phyloP scores from a whole-genome alignment of 2,797 vertebrate species.

The Arrhamphus sclerolepis region DNA sequence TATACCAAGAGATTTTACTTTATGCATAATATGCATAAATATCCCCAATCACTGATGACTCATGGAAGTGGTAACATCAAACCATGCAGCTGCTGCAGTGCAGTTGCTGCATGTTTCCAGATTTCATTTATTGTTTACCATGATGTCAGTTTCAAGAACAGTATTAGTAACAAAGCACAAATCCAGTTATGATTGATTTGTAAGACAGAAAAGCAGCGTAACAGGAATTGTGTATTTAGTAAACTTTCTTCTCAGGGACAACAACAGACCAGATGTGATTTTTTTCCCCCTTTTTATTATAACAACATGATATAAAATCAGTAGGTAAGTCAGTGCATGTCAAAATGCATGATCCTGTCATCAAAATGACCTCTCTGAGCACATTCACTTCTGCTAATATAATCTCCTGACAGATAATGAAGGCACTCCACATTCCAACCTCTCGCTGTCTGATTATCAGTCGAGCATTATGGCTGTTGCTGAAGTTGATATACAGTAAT shows the following conservation, averaged over 20 bases:
- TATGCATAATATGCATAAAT: no score
- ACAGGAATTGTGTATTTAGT: no score
- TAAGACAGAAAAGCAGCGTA: no score
- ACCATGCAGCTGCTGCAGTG: no score
- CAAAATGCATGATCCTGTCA: slow-evolving; percentile 33
- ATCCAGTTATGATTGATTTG: no score
- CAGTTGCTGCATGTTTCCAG: no score
- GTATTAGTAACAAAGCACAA: no score
- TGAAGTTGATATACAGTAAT: slow-evolving; percentile 13
- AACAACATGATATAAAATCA: slow-evolving; percentile 70
- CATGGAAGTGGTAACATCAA: no score
- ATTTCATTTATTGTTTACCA: no score
- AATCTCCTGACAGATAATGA: slow-evolving; percentile 32
- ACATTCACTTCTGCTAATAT: slow-evolving; percentile 30
- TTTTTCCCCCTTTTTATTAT: slow-evolving; percentile 69
- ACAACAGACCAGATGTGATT: neutral
- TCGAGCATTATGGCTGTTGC: slow-evolving; percentile 22
- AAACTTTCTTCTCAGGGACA: neutral
- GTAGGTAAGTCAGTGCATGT: slow-evolving; percentile 20
- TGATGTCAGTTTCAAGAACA: no score
- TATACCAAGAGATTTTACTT: no score
- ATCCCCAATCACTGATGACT: no score
- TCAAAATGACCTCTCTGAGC: slow-evolving; percentile 34
- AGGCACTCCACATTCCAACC: slow-evolving; percentile 48
- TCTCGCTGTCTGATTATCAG: slow-evolving; percentile 16